These are phyloP conservation scores for Pseudanteris insignis DNA, from an alignment of 2,888 invertebrate genomes.

Conservation along the genomic window DNA sequence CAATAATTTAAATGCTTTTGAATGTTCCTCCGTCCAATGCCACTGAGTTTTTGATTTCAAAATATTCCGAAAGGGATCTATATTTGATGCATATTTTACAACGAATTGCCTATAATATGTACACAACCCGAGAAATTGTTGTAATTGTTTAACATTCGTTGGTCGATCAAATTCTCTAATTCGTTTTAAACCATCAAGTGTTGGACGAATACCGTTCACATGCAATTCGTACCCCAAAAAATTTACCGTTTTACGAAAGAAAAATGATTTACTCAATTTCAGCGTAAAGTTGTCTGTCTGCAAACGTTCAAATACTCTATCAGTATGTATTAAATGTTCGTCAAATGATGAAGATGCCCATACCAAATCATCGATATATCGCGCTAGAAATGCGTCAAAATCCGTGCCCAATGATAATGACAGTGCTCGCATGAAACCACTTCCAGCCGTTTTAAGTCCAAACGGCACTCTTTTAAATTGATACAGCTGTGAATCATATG, in stretches of 20 bases:
- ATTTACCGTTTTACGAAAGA: background rate
- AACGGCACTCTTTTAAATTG: conserved; percentile 1
- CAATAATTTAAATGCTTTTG: conserved; percentile 1
- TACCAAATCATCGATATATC: conserved; percentile 3
- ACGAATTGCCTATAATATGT: conserved; percentile 36
- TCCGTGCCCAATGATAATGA: background rate
- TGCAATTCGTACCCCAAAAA: conserved; percentile 16
- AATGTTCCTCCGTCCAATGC: conserved; percentile 12
- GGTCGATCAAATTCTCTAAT: conserved; percentile 46
- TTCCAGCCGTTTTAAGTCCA: conserved; percentile 1
- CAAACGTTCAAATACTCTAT: background rate
- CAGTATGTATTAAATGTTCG: background rate
- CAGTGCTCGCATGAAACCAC: conserved; percentile 5
- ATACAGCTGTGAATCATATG: background rate
- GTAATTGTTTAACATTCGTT: conserved; percentile 47
- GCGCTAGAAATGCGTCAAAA: background rate
- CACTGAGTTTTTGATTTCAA: conserved; percentile 9
- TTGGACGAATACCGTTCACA: conserved; percentile 4
- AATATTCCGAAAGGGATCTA: conserved; percentile 14
- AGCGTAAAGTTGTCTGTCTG: background rate
- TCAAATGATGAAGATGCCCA: background rate
- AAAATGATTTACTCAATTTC: conserved; percentile 13
- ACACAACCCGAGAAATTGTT: conserved; percentile 40
- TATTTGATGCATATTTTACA: conserved; percentile 5
- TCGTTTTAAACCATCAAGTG: background rate